phyloP scores from a whole-genome alignment of 2,797 vertebrate species.

The Falco naumanni region DNA sequence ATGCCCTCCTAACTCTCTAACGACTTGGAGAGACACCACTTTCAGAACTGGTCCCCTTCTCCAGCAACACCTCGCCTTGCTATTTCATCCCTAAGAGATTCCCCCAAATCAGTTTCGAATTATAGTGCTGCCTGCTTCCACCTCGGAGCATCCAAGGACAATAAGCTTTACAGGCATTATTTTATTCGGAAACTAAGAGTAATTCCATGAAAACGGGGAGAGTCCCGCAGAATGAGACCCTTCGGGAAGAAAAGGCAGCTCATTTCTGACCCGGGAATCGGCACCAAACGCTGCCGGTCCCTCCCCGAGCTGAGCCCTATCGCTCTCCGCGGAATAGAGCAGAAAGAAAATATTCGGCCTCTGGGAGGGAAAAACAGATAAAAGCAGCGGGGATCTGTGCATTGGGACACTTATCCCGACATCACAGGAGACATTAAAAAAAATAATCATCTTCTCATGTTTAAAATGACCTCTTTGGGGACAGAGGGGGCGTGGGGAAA shows the following conservation, averaged over 20 bases:
- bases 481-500: slow-evolving; percentile 33
- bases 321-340: neutral
- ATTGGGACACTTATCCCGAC: slow-evolving; percentile 29
- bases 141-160: slow-evolving; percentile 25
- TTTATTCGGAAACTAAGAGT: slow-evolving; percentile 24
- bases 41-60: neutral
- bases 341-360: slow-evolving; percentile 55
- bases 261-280: neutral
- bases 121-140: neutral
- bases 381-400: slow-evolving; percentile 46
- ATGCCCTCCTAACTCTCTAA: neutral
- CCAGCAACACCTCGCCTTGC: neutral
- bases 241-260: neutral
- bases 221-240: neutral
- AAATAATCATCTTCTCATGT: slow-evolving; percentile 42
- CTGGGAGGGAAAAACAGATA: slow-evolving; percentile 48
- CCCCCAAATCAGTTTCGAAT: neutral
- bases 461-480: slow-evolving; percentile 57
- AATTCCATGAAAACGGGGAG: neutral
- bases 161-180: neutral
- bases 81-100: neutral
- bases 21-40: neutral
- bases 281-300: neutral
- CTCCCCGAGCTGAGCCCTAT: neutral
- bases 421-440: slow-evolving; percentile 23